These are phyloP conservation scores for Dinocampus coccinellae DNA, from an alignment of 2,888 invertebrate genomes.

Conservation along the genomic window DNA sequence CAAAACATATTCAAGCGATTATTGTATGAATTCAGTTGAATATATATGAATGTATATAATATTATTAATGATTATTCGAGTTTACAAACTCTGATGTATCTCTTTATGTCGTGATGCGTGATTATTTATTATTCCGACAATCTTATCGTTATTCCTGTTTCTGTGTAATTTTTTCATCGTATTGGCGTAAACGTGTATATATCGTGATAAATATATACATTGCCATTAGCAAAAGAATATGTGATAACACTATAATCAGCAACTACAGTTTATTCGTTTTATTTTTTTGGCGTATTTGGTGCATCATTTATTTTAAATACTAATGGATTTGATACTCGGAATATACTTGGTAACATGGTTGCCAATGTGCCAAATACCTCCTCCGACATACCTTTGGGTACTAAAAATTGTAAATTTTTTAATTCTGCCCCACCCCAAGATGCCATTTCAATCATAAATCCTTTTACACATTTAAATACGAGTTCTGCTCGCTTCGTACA, in stretches of 20 bases:
- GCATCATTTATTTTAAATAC: constrained; percentile 75
- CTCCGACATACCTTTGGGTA: constrained; percentile 87
- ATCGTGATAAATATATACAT: constrained; percentile 14
- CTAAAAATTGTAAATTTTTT: constrained; percentile 87
- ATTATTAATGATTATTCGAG: background rate
- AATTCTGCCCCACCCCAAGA: constrained; percentile 92
- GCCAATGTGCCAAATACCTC: constrained; percentile 86
- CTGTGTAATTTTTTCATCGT: background rate
- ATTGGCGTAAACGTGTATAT: background rate
- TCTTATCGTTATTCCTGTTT: background rate
- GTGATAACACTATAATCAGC: background rate
- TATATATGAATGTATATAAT: background rate
- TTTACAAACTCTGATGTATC: background rate
- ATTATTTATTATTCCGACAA: background rate
- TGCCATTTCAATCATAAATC: constrained; percentile 98
- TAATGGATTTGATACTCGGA: constrained; percentile 94
- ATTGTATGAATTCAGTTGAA: background rate
- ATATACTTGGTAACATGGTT: constrained; percentile 91
- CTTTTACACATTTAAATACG: constrained; percentile 98
- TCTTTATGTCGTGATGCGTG: background rate
- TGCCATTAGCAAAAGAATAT: background rate
- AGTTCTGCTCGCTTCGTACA: constrained; percentile 96
- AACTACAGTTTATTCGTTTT: background rate
- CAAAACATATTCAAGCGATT: background rate
- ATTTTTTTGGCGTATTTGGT: constrained; percentile 68